Percentiles rank a stretch among this genome's conserved stretches.
phyloP scores from a whole-genome alignment of 2,113 vertebrate genomes.

The Ictalurus punctatus region DNA sequence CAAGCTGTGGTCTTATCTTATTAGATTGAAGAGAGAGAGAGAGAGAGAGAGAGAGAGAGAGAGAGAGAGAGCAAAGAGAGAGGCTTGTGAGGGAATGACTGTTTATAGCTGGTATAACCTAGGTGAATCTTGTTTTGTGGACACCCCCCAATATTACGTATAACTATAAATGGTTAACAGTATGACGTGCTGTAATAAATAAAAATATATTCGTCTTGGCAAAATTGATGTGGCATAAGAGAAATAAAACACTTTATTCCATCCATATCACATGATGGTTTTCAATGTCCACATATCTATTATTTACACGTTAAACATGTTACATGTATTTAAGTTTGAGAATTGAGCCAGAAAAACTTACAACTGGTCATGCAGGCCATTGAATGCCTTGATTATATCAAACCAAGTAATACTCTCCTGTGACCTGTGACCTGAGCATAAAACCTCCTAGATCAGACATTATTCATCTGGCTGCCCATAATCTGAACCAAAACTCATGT shows the following conservation, averaged over 20 bases:
- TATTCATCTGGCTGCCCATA: not conserved
- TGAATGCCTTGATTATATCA: not conserved
- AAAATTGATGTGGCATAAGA: not conserved
- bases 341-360: not conserved
- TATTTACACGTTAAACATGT: conserved; percentile 27
- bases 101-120: no score
- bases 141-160: not conserved
- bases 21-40: not conserved
- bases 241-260: not conserved
- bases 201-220: not conserved
- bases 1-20: not conserved
- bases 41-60: no score
- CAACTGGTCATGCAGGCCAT: not conserved
- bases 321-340: not conserved
- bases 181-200: no score
- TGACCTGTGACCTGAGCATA: not conserved
- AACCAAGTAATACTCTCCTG: not conserved
- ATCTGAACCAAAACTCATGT: not conserved
- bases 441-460: conserved; percentile 25
- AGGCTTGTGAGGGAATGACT: no score
- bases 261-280: not conserved
- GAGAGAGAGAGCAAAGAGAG: not conserved
- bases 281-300: not conserved
- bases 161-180: no score
- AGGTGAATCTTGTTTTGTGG: not conserved